phyloP scores from a whole-genome alignment of 2,888 invertebrate genomes.

The Macaria notata region DNA sequence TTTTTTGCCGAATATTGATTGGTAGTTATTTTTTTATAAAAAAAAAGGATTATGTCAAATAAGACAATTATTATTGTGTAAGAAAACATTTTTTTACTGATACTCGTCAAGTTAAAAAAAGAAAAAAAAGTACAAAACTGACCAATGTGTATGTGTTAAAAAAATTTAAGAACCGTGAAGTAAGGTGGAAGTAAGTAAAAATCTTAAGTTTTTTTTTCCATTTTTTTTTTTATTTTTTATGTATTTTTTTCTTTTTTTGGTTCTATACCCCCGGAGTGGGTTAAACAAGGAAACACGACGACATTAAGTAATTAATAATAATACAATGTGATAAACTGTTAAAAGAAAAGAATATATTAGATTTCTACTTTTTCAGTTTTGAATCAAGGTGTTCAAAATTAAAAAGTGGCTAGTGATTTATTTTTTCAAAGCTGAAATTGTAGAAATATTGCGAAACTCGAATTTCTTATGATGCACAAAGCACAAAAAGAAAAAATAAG shows the following conservation, averaged over 20 bases:
- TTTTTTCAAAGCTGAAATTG: conserved; percentile 59
- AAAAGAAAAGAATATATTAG: conserved; percentile 43
- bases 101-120: background rate
- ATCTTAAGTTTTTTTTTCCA: conserved; percentile 40
- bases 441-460: conserved; percentile 51
- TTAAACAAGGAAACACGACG: conserved; percentile 68
- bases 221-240: conserved; percentile 41
- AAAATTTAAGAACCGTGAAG: conserved; percentile 16
- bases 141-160: conserved; percentile 14
- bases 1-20: too few relatives aligned
- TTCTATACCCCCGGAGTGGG: conserved; percentile 70
- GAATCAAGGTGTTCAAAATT: conserved; percentile 34
- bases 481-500: background rate
- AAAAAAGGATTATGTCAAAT: too few relatives aligned
- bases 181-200: conserved; percentile 20
- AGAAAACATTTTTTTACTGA: too few relatives aligned
- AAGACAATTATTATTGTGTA: too few relatives aligned
- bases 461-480: conserved; percentile 36
- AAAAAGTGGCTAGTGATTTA: conserved; percentile 33
- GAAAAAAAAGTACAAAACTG: background rate
- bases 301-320: conserved; percentile 52
- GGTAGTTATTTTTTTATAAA: too few relatives aligned
- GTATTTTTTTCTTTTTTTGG: conserved; percentile 48
- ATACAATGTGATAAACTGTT: conserved; percentile 37
- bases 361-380: conserved; percentile 59